Evolutionary conservation across 2,888 invertebrate species (phyloP).

Genomic region (Oscheius myriophilus): DNA sequence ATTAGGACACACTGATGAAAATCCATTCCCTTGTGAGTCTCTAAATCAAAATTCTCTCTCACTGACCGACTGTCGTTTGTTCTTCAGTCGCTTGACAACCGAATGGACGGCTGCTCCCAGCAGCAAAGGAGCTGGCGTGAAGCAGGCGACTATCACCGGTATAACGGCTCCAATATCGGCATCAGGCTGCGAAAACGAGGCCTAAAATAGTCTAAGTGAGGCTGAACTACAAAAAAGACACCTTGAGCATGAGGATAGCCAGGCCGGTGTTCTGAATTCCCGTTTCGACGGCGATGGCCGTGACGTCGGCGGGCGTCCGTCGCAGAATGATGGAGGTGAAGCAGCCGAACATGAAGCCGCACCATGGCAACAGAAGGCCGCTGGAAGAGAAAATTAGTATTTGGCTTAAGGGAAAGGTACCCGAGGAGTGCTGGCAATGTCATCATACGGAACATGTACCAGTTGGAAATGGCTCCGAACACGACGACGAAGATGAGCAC

Average conservation of each 20-base stretch:
- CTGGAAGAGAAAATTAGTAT: constrained; percentile 42
- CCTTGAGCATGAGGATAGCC: constrained; percentile 71
- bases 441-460: constrained; percentile 73
- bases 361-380: constrained; percentile 73
- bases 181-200: constrained; percentile 70
- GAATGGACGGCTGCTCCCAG: constrained; percentile 66
- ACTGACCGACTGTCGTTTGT: constrained; percentile 35
- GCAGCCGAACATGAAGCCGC: constrained; percentile 73
- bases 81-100: constrained; percentile 53
- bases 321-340: constrained; percentile 68
- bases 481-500: constrained; percentile 72
- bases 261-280: constrained; percentile 73
- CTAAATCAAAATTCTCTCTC: neutral
- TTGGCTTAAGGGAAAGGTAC: constrained; percentile 31
- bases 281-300: constrained; percentile 71
- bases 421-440: constrained; percentile 67
- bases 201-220: constrained; percentile 41
- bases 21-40: too few species aligned
- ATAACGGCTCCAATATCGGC: constrained; percentile 78
- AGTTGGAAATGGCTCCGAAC: constrained; percentile 73
- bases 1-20: constrained; percentile 5
- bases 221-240: constrained; percentile 13
- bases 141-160: constrained; percentile 88
- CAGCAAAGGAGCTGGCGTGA: constrained; percentile 88
- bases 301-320: constrained; percentile 64